Evolutionary conservation across 2,113 vertebrate genomes (phyloP), one percentile per base, ranked within the genome.

Genomic region (Leptobrachium ailaonicum): DNA sequence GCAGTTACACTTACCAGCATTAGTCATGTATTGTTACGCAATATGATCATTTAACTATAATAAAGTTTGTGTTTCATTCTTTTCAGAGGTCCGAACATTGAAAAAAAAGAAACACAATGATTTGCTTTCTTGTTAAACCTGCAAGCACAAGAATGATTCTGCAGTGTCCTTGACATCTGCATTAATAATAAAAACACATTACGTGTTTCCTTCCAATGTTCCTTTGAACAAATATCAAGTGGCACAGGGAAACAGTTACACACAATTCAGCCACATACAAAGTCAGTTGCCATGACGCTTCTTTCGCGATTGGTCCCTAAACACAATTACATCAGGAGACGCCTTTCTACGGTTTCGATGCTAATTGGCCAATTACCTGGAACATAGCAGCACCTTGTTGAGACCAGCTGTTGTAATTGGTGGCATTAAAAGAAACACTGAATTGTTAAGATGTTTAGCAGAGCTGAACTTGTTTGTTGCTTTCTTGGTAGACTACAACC

Each of bases 301-400:
- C 67, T 56, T n/a, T 69, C 69, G 79, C 20, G 54, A 81, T 81
- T 81, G 79, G 79, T 81, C 79, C 71, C 54, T 2, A 10, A 60
- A 81, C 50, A 69, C 42, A 75, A 69, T 81, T 71, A 81, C 79
- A 81, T 81, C 79, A 81, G 73, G 71, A 69, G 66, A 53, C 75
- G 79, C 73, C 79, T 81, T 75, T 53, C 72, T 72, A 75, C 53
- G 43, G 66, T 54, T 72, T 66, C 66, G n/a, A 44, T 42, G 40
- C 71, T 81, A 81, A 81, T 81, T 75, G 72, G 79, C 73, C 79
- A 81, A 81, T 81, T 81, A 81, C 79, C 71, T 81, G 68, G 72
- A 81, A 81, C 72, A 75, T 58, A 81, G 53, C 79, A 81, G 53
- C 79, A 81, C 79, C 79, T 81, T 81, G 79, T 81, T 81, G 64